Percentiles rank a stretch among this genome's conserved stretches.
These are phyloP conservation scores for Epiblema foenella DNA, from an alignment of 2,888 invertebrate genomes.

Conservation along the genomic window DNA sequence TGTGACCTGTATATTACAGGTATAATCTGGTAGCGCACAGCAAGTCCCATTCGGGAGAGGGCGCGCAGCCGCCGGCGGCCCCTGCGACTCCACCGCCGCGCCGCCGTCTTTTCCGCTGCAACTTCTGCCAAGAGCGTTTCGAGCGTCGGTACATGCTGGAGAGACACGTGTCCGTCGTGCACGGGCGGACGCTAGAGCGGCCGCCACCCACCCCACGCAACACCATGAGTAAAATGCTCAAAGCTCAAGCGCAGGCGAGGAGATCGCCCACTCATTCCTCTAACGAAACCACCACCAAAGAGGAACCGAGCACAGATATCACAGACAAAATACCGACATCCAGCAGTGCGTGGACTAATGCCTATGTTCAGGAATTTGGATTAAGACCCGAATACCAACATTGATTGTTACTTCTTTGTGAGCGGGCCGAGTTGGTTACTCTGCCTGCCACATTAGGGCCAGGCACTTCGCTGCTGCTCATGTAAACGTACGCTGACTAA, in stretches of 20 bases:
- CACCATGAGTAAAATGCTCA: constrained; percentile 82
- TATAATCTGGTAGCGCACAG: constrained; percentile 80
- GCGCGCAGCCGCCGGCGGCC: constrained; percentile 41
- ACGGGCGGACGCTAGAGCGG: constrained; percentile 77
- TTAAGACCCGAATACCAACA: constrained; percentile 42
- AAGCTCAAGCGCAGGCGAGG: constrained; percentile 71
- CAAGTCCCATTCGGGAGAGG: constrained; percentile 66
- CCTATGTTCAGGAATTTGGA: constrained; percentile 41
- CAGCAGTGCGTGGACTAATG: constrained; percentile 41
- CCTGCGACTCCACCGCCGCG: constrained; percentile 53
- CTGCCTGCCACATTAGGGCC: constrained; percentile 39
- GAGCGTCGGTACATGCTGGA: constrained; percentile 78
- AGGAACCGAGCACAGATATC: constrained; percentile 34
- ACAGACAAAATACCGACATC: constrained; percentile 35
- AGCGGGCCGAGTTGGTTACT: constrained; percentile 29
- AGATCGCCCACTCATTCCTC: constrained; percentile 37
- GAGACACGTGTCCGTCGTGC: constrained; percentile 72
- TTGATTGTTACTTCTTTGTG: constrained; percentile 43
- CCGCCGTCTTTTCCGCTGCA: constrained; percentile 74
- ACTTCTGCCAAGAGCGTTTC: constrained; percentile 76
- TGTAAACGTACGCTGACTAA: constrained; percentile 7
- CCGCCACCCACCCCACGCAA: constrained; percentile 79
- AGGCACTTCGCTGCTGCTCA: constrained; percentile 28
- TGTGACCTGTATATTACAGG: constrained; percentile 49
- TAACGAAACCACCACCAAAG: constrained; percentile 41